Base-by-base conservation (phyloP, 2,113 vertebrate genomes). In the Beaufortia kweichowensis region DNA sequence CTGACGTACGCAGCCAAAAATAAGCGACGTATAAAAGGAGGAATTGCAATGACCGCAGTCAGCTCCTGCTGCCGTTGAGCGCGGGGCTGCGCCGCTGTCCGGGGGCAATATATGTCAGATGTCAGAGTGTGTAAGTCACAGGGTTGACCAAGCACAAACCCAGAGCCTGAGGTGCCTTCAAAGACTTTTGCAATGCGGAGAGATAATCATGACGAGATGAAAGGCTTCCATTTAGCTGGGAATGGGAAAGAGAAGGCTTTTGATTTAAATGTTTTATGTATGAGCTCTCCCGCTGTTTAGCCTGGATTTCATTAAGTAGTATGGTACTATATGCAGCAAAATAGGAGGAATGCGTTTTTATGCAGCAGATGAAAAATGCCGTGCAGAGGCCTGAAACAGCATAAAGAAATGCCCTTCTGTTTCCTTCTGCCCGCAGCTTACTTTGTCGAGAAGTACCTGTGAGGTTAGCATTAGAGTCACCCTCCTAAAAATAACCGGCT, bases 401-500 rank as follows among this genome's bases (percentile, higher is more conserved):
- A 0, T 10, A 65, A 11, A 48, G 75, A 48, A 21, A 69, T 67
- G 56, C 35, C 39, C 46, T 43, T 57, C 53, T 66, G 0, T 68
- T 65, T 75, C 71, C 23, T 15, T 60, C 53, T 75, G 17, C 11
- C 31, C 41, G 33, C 53, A 12, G 24, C 46, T 73, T 57, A 29
- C 14, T 66, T 55, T 64, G 14, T 43, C 29, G 24, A 41, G 23
- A 24, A 17, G 56, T 74, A 48, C 70, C 70, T 74, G 75, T 71
- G 79, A 88, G 86, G 84, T 86, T 87, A 86, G 72, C 74, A 9
- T 86, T 69, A 84, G 86, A 88, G 86, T 91, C 86, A 86, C 84
- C 86, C 84, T 85, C 85, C 90, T 87, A 88, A 91, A 91, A 92
- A 91, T 91, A 91, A 89, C 89, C 79, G 78, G 71, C 33, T 29